Evolutionary conservation across 1,140 invertebrate species (phyloP).

Genomic region (Drosophila lacteicornis): DNA sequence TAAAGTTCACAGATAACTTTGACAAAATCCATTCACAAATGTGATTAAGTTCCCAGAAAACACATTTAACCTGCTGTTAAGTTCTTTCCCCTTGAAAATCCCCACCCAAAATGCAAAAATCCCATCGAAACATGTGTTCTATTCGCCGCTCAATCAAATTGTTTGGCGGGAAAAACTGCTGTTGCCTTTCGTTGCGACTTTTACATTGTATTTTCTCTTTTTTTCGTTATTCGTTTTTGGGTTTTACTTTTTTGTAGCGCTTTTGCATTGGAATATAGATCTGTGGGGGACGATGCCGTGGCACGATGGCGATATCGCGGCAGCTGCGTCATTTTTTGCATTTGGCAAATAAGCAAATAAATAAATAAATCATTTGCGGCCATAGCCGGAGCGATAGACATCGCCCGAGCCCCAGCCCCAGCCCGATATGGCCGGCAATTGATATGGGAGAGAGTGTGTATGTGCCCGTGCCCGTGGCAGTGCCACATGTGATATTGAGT

Average conservation of each 20-base stretch:
- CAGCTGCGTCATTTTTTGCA: constrained; percentile 72
- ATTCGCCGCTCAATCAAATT: constrained; percentile 53
- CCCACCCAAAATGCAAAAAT: constrained; percentile 1
- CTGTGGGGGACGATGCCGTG: constrained; percentile 1
- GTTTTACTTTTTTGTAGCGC: constrained; percentile 12
- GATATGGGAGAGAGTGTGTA: constrained; percentile 5
- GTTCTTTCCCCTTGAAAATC: neutral
- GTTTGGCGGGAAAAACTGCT: constrained; percentile 33
- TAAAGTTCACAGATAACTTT: neutral
- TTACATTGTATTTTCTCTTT: neutral
- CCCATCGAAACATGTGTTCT: constrained; percentile 40
- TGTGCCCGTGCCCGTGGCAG: neutral
- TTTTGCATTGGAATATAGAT: constrained; percentile 32
- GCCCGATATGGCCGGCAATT: constrained; percentile 44
- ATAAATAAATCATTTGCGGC: constrained; percentile 80
- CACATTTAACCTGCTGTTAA: neutral
- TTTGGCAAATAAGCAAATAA: constrained; percentile 79
- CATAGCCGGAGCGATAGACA: constrained; percentile 55
- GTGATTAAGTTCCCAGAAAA: constrained; percentile 9
- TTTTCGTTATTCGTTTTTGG: constrained; percentile 9
- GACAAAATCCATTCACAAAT: neutral
- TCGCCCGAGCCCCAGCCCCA: constrained; percentile 8
- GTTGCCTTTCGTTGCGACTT: constrained; percentile 10
- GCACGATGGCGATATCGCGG: constrained; percentile 43
- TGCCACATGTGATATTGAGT: constrained; percentile 16